These are phyloP conservation scores for Oxyruncus cristatus DNA, from an alignment of 2,113 vertebrate species.

Conservation along the genomic window DNA sequence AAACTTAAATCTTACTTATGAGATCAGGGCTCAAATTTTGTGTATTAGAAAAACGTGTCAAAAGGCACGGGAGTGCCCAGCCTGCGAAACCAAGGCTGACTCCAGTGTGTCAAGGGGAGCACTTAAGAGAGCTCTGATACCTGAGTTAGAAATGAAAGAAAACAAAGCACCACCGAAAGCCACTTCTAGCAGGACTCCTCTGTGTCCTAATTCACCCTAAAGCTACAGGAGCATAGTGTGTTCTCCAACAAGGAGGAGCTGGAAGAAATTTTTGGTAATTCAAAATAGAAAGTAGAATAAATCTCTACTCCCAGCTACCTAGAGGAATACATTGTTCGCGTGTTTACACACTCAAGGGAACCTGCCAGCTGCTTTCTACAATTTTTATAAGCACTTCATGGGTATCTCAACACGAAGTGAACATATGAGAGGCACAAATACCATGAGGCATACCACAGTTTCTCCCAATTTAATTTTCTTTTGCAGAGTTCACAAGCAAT, in stretches of 20 bases:
- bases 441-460: neutral
- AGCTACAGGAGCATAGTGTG: neutral
- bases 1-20: neutral
- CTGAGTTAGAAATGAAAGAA: neutral
- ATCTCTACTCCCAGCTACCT: neutral
- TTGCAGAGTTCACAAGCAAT: neutral
- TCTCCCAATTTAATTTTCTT: neutral
- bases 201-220: neutral
- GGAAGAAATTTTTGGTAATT: neutral
- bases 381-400: neutral
- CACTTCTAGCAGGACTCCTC: neutral
- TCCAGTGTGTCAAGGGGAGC: accelerated
- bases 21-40: neutral
- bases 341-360: neutral
- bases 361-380: neutral
- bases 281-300: neutral
- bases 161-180: neutral
- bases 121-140: neutral
- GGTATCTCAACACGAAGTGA: neutral
- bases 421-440: neutral
- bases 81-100: neutral
- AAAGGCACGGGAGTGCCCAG: neutral
- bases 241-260: neutral
- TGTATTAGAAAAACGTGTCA: neutral
- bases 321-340: accelerated